Base-by-base conservation (phyloP, 2,888 invertebrate species). In the Timema podura region DNA sequence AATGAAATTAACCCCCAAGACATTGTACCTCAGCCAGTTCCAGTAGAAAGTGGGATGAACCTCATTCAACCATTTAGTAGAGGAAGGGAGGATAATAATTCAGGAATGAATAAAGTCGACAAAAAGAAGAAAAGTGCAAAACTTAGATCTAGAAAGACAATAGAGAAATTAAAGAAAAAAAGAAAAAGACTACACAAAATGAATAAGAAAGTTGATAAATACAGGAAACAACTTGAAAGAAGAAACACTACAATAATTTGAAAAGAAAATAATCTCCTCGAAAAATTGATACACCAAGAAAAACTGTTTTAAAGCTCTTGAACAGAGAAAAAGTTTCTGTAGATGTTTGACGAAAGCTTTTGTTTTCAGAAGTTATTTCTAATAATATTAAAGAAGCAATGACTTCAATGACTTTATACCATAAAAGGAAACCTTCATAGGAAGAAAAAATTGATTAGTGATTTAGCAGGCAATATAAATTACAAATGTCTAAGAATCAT, bases 181-280 rank as follows among this genome's bases (percentile, higher is more conserved):
- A 44, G 8, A 45, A 61, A 61, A 16, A 61, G 3, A 61, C 30
- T 61, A 61, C 61, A 30, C 2, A 16, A 10, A 16, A 61, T 61
- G 61, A 61, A 15, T 8, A 61, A 61, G 61, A 61, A 16, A 61
- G 16, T 61, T 44, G 61, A 61, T 8, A 61, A n/a, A 61, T 61
- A 61, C 45, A 61, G 61, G 16, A 61, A 61, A 61, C 7, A 30
- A 61, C 11, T 61, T 30, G 61, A 15, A 45, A 61, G 61, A 61
- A 9, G 30, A 11, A 6, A 61, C 44, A 44, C 11, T 45, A 61
- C 6, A 61, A 45, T 3, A 45, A 45, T 5, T 44, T 45, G 45
- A 61, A 61, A 15, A 61, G 9, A 61, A 61, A 59, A 15, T 16
- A 16, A 61, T 61, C 61, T 61, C 44, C 30, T 16, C 30, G 30